Evolutionary conservation across 2,797 vertebrate species (phyloP).

Genomic region (Enteromius mattozi): DNA sequence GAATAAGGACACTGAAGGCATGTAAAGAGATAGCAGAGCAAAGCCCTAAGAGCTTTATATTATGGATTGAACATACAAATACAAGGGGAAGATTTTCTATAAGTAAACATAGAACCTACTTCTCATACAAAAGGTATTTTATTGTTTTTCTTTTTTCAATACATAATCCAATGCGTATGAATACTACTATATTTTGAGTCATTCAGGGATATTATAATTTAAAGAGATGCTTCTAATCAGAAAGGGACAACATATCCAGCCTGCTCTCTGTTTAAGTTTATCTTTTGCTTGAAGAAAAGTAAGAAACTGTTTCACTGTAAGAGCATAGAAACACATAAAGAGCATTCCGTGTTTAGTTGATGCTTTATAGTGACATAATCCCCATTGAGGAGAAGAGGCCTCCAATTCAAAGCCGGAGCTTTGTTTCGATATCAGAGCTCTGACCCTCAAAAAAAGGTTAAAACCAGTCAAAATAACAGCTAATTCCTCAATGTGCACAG

Average conservation of each 20-base stretch:
- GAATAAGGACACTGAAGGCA: slow-evolving; percentile 9
- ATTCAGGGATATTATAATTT: background rate
- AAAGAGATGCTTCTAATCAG: background rate
- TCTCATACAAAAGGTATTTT: background rate
- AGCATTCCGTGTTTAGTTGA: slow-evolving; percentile 57
- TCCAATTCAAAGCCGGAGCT: slow-evolving; percentile 52
- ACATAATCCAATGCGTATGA: background rate
- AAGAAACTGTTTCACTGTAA: slow-evolving; percentile 39
- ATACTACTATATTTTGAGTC: background rate
- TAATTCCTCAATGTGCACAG: slow-evolving; percentile 72
- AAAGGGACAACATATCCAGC: background rate
- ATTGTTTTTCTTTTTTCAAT: background rate
- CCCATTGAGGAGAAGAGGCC: slow-evolving; percentile 62
- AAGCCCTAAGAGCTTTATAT: slow-evolving; percentile 22
- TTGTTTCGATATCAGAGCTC: slow-evolving; percentile 69
- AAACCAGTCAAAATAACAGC: slow-evolving; percentile 69
- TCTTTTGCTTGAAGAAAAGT: slow-evolving; percentile 4
- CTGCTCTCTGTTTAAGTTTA: background rate
- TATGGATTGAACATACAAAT: background rate
- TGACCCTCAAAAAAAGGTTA: slow-evolving; percentile 58
- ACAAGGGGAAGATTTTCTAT: background rate
- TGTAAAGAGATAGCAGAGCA: slow-evolving; percentile 14
- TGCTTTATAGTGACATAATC: slow-evolving; percentile 71
- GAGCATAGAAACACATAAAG: slow-evolving; percentile 46
- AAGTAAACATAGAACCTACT: background rate